Evolutionary conservation across 2,113 vertebrate genomes (phyloP), one percentile per base, ranked within the genome.

Genomic region (Callionymus lyra): DNA sequence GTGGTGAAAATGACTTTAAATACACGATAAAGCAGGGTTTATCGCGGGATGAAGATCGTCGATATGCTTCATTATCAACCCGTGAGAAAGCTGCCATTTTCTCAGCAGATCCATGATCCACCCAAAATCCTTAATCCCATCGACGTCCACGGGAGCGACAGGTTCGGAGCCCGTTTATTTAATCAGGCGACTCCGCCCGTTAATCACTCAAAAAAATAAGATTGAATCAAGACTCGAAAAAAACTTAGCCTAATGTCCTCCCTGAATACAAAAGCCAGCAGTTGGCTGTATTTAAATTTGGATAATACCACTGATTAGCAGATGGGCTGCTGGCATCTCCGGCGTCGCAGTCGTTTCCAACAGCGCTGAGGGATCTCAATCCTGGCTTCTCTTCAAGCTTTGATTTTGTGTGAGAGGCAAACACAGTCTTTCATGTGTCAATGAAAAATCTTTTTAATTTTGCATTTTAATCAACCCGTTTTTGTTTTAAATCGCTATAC

Each of bases 221-320:
- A 72, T 64, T 2, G 38, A 62, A 50, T 50, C 39, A 41, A 57
- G 21, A 27, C 21, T 27, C 21, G n/a, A n/a, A n/a, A n/a, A n/a
- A n/a, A n/a, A 27, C 21, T 27, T 27, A n/a, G n/a, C n/a, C n/a
- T n/a, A n/a, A n/a, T n/a, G 4, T 27, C 21, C 21, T 27, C 21
- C 21, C 21, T 27, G 4, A 27, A 27, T 27, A 27, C 21, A 27
- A 27, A 27, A 27, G 21, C 21, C 21, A 27, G n/a, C 56, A 37
- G 58, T 47, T 54, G 51, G 33, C 38, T 48, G 38, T 31, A 43
- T 74, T 66, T 50, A 21, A 69, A 58, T 34, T 9, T 3, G 18
- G 44, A 37, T 41, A 56, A 61, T 55, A 68, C 72, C 56, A 63
- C 31, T 10, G 33, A 59, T 58, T 50, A 65, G 34, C 54, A 71